Percentiles rank a stretch among this genome's conserved stretches.
Conservation (phyloP, 1,140 invertebrate species). For the Achatina immaculata region DNA sequence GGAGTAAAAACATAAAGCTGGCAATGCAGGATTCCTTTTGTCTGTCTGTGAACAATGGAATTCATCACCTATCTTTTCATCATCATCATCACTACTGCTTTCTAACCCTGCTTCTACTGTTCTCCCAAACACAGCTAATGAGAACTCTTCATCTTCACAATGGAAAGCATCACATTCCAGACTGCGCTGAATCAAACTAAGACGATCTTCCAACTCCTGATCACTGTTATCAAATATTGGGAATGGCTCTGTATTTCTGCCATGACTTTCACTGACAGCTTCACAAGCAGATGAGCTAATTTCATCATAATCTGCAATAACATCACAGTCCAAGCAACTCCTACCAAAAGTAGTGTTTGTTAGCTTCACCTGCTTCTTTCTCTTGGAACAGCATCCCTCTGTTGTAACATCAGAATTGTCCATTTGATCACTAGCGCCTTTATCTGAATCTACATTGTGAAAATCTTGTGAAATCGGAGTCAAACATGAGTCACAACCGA, state of each 20-base stretch:
- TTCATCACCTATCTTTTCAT: neutral
- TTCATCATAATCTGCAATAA: neutral
- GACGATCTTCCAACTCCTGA: neutral
- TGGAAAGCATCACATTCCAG: neutral
- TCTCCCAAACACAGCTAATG: neutral
- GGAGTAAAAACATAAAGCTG: neutral
- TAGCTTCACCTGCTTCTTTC: neutral
- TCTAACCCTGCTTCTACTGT: neutral
- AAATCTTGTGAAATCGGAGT: neutral
- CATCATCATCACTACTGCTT: neutral
- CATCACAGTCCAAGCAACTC: neutral
- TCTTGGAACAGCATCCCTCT: neutral
- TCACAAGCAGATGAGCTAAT: neutral
- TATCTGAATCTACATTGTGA: neutral
- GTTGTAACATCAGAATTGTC: neutral
- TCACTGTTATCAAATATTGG: neutral
- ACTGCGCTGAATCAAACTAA: neutral
- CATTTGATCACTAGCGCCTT: neutral
- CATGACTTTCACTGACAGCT: neutral
- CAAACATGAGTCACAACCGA: neutral
- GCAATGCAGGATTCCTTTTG: neutral
- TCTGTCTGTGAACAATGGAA: neutral
- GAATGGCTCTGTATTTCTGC: neutral
- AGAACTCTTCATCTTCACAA: neutral
- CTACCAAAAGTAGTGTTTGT: neutral